Evolutionary conservation across 2,113 vertebrate genomes (phyloP).

Genomic region (Myocastor coypus): DNA sequence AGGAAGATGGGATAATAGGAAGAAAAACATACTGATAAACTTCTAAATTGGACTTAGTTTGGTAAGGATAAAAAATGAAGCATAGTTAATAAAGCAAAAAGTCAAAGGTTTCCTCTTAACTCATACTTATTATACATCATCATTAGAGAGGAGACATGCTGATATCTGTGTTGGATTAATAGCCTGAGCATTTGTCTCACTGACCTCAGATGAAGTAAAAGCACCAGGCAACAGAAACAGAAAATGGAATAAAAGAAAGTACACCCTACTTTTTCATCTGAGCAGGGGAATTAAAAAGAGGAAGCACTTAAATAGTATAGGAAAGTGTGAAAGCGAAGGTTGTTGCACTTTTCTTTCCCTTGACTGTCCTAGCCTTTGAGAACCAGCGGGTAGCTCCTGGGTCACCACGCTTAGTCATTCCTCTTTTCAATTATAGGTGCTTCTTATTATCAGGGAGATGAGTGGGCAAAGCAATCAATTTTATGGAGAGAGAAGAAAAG

Average conservation of each 20-base stretch:
- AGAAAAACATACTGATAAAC: conserved; percentile 57
- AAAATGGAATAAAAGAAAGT: conserved; percentile 62
- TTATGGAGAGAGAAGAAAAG: background rate
- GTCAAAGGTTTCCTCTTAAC: conserved; percentile 68
- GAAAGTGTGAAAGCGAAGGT: background rate
- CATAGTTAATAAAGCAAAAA: conserved; percentile 66
- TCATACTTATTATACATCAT: conserved; percentile 69
- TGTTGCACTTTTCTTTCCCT: conserved; percentile 61
- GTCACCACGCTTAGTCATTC: conserved; percentile 64
- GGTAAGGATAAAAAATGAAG: conserved; percentile 56
- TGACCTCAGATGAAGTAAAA: conserved; percentile 62
- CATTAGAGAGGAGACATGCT: conserved; percentile 64
- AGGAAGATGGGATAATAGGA: conserved; percentile 52
- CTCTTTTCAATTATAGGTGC: conserved; percentile 63
- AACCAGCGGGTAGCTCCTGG: conserved; percentile 53
- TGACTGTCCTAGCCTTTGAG: conserved; percentile 54
- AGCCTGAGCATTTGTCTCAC: background rate
- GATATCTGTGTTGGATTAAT: conserved; percentile 64
- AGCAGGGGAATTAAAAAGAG: conserved; percentile 59
- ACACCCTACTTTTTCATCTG: conserved; percentile 69
- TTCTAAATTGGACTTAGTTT: conserved; percentile 61
- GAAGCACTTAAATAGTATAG: conserved; percentile 29
- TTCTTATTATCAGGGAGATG: conserved; percentile 56
- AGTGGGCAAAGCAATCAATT: conserved; percentile 41
- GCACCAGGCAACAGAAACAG: conserved; percentile 56